phyloP scores from a whole-genome alignment of 2,888 invertebrate genomes.

The Caenorhabditis angaria region DNA sequence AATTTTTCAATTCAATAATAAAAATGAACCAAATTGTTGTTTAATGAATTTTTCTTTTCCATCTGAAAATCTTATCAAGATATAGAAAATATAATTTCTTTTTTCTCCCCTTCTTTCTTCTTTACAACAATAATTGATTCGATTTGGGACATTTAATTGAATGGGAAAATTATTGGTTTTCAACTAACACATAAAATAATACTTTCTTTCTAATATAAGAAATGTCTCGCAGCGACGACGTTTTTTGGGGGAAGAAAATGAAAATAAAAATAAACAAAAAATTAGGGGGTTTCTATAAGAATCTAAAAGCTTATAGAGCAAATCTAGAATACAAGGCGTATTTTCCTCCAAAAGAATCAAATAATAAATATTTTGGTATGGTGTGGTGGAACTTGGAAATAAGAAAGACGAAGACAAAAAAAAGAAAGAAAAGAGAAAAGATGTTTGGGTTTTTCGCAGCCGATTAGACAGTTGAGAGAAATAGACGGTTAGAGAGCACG shows the following conservation, averaged over 20 bases:
- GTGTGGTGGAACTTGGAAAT: not conserved
- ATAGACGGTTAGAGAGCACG: not conserved
- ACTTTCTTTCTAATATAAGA: too few relatives aligned
- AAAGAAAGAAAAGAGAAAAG: constrained; percentile 5
- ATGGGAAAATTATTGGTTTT: not conserved
- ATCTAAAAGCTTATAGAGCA: too few relatives aligned
- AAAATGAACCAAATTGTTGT: constrained; percentile 17
- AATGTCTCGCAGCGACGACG: too few relatives aligned
- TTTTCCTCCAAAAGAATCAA: constrained; percentile 1
- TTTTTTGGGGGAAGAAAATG: too few relatives aligned
- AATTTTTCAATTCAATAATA: constrained; percentile 12
- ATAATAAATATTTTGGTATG: constrained; percentile 1
- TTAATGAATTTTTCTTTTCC: not conserved
- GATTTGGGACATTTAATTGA: not conserved
- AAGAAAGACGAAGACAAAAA: constrained; percentile 3
- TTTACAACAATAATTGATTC: constrained; percentile 1
- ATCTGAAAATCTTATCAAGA: constrained; percentile 17
- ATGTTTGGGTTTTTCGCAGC: constrained; percentile 4
- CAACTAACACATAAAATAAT: too few relatives aligned
- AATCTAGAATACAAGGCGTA: too few relatives aligned
- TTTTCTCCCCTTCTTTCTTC: constrained; percentile 3
- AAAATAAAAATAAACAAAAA: too few relatives aligned
- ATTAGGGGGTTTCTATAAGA: too few relatives aligned
- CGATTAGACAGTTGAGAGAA: not conserved
- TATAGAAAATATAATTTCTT: constrained; percentile 9